Conservation (phyloP, 1,140 invertebrate species). For the Drosophila carrolli region DNA sequence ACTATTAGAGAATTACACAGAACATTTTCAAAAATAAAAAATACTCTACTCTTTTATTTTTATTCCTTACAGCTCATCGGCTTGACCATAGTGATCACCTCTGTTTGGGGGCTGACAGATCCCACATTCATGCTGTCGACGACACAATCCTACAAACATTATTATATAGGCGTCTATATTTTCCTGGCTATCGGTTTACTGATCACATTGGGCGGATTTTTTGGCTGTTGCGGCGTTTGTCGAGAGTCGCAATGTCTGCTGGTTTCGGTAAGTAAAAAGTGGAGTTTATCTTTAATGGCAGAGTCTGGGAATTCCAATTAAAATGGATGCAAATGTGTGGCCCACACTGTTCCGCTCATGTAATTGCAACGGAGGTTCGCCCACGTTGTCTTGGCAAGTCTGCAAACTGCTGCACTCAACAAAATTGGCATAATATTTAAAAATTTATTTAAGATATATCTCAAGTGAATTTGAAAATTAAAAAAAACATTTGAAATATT, state of each 20-base stretch:
- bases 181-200: conserved; percentile 91
- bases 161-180: conserved; percentile 90
- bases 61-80: conserved; percentile 89
- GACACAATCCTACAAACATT: conserved; percentile 89
- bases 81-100: conserved; percentile 87
- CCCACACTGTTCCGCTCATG: conserved; percentile 23
- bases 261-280: conserved; percentile 87
- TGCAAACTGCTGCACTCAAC: conserved; percentile 13
- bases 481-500: no score
- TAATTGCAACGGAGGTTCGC: conserved; percentile 34
- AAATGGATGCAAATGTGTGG: conserved; percentile 27
- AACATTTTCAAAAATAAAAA: conserved; percentile 6
- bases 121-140: conserved; percentile 90
- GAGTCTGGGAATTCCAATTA: conserved; percentile 40
- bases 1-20: conserved; percentile 15
- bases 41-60: conserved; percentile 8
- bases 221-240: conserved; percentile 96
- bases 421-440: neutral
- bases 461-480: no score
- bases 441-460: neutral
- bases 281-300: neutral
- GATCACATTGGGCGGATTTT: conserved; percentile 93
- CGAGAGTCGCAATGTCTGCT: conserved; percentile 95
- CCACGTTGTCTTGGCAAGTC: conserved; percentile 16
- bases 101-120: conserved; percentile 92